Percentiles rank a stretch among this genome's conserved stretches.
These are phyloP conservation scores for Malurus cyaneus DNA, from an alignment of 2,113 vertebrate genomes.

Conservation along the genomic window DNA sequence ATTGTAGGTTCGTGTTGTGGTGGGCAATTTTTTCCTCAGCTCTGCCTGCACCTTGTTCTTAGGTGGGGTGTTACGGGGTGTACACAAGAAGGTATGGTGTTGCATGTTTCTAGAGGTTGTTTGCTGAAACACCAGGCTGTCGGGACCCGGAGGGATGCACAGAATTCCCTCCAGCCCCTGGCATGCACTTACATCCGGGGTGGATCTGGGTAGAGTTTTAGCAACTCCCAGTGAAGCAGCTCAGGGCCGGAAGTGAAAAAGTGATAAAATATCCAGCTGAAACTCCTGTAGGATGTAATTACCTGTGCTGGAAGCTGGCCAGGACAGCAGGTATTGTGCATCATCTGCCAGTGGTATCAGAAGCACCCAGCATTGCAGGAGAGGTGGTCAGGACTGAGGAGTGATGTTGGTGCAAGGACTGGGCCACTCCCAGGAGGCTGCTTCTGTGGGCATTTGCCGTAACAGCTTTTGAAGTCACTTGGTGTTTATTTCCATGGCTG, in stretches of 20 bases:
- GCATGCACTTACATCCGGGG: slow-evolving; percentile 15
- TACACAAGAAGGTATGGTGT: background rate
- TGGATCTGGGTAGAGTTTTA: slow-evolving; percentile 1
- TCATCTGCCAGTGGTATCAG: slow-evolving; percentile 16
- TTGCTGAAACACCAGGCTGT: background rate
- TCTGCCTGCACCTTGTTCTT: background rate
- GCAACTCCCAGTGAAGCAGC: background rate
- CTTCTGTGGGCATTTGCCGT: background rate
- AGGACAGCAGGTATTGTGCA: background rate
- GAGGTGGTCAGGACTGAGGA: background rate
- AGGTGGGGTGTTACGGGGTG: background rate
- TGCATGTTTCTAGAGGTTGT: background rate
- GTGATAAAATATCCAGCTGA: slow-evolving; percentile 55
- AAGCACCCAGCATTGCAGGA: background rate
- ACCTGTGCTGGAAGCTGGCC: slow-evolving; percentile 35
- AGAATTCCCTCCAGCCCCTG: slow-evolving; percentile 11
- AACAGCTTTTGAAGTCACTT: background rate
- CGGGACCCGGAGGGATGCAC: background rate
- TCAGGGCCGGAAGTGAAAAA: slow-evolving; percentile 57
- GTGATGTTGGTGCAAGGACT: background rate
- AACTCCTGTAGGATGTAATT: slow-evolving; percentile 66
- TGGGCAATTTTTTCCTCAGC: background rate
- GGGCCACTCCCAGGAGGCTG: background rate
- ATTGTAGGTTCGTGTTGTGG: background rate
- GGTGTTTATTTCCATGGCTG: slow-evolving; percentile 10